A percentile compares a stretch with the other conserved stretches of the same genome.
Evolutionary conservation across 1,140 invertebrate species (phyloP).

Genomic region (Pseudomyrmex gracilis): DNA sequence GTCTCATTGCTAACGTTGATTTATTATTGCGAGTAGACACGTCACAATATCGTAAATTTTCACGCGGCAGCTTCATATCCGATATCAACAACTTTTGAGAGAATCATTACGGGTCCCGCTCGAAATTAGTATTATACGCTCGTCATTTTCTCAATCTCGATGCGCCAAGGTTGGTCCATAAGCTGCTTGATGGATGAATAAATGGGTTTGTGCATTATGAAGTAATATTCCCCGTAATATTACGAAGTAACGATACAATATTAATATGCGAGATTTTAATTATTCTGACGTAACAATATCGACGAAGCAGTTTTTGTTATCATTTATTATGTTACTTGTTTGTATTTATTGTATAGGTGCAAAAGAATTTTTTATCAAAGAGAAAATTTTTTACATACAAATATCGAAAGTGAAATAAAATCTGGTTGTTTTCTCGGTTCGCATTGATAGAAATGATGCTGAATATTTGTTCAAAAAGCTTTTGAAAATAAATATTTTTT

Average conservation of each 20-base stretch:
- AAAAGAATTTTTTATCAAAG: no score
- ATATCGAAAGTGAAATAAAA: no score
- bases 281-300: background rate
- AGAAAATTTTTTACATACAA: no score
- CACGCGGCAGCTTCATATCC: background rate
- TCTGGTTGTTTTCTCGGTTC: no score
- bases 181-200: slow-evolving; percentile 5
- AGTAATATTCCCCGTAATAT: no score
- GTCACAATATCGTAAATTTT: slow-evolving; percentile 8
- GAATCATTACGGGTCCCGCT: background rate
- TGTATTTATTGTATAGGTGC: background rate
- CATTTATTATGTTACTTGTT: background rate
- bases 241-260: background rate
- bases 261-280: slow-evolving; percentile 7
- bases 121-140: slow-evolving; percentile 4
- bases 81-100: background rate
- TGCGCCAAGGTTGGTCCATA: background rate
- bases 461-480: no score
- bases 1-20: background rate
- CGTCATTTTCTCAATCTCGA: background rate
- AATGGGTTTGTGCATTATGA: slow-evolving; percentile 13
- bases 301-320: background rate
- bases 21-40: background rate
- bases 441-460: no score
- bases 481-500: background rate